Evolutionary conservation across 2,113 vertebrate species (phyloP).

Genomic region (Chaetops frenatus): DNA sequence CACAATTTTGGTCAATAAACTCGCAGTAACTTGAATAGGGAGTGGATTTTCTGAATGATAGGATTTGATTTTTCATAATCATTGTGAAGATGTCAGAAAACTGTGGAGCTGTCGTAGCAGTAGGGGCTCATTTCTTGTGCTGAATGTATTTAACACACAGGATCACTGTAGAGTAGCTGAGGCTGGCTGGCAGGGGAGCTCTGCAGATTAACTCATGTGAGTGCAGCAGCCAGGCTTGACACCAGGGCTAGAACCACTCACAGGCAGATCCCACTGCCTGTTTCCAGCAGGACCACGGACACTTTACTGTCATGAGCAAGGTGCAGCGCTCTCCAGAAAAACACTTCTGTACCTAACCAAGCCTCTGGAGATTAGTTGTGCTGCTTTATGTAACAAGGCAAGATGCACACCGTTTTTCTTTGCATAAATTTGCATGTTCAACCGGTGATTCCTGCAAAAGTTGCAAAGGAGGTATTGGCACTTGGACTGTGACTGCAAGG

Average conservation of each 20-base stretch:
- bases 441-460: neutral
- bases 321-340: neutral
- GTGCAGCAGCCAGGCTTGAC: neutral
- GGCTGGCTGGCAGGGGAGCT: neutral
- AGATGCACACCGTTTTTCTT: neutral
- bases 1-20: neutral
- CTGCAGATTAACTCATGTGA: neutral
- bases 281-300: neutral
- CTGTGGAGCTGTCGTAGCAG: accelerated
- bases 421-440: neutral
- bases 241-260: neutral
- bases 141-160: accelerated
- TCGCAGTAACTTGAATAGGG: neutral
- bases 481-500: neutral
- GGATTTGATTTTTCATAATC: neutral
- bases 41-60: neutral
- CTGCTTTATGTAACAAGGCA: neutral
- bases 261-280: neutral
- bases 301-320: neutral
- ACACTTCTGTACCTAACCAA: neutral
- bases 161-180: neutral
- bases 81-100: neutral
- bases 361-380: neutral
- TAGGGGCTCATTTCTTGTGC: neutral
- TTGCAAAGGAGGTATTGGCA: neutral